Conservation (phyloP, 2,888 invertebrate genomes). For the Ochlodes sylvanus region DNA sequence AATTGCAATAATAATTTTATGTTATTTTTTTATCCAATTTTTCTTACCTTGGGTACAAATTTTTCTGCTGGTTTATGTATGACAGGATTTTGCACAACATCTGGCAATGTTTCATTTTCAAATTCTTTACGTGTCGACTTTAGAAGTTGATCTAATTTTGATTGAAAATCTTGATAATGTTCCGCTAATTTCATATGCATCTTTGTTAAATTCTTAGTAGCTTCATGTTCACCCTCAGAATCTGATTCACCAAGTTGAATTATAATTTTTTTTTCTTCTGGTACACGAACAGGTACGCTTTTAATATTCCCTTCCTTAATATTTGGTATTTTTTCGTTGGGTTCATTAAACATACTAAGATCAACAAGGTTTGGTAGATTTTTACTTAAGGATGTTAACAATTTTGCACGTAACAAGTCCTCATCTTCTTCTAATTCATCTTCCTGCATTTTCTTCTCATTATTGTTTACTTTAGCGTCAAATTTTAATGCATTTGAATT, state of each 20-base stretch:
- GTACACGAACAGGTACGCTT: constrained; percentile 43
- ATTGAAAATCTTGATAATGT: constrained; percentile 71
- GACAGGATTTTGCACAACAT: constrained; percentile 59
- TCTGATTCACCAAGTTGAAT: constrained; percentile 76
- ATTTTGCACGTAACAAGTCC: constrained; percentile 84
- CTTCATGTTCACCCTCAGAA: constrained; percentile 81
- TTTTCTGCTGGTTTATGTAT: constrained; percentile 63
- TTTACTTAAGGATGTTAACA: constrained; percentile 85
- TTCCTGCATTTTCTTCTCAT: constrained; percentile 40
- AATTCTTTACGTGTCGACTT: constrained; percentile 76
- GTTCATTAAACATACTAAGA: constrained; percentile 54
- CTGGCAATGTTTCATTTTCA: constrained; percentile 64
- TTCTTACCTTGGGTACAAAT: constrained; percentile 74
- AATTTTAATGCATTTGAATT: constrained; percentile 16
- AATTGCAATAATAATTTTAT: not conserved
- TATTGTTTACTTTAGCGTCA: constrained; percentile 16
- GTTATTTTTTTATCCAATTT: not conserved
- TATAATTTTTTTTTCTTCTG: constrained; percentile 73
- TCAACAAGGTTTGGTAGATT: constrained; percentile 77
- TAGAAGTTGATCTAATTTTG: constrained; percentile 73
- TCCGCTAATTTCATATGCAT: constrained; percentile 79
- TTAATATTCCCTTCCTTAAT: constrained; percentile 31
- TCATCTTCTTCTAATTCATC: constrained; percentile 85
- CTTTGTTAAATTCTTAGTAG: constrained; percentile 79
- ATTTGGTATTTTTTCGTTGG: constrained; percentile 45